Percentiles rank a stretch among this genome's conserved stretches.
Evolutionary conservation across 2,113 vertebrate species (phyloP).

Genomic region (Megaceryle torquata): DNA sequence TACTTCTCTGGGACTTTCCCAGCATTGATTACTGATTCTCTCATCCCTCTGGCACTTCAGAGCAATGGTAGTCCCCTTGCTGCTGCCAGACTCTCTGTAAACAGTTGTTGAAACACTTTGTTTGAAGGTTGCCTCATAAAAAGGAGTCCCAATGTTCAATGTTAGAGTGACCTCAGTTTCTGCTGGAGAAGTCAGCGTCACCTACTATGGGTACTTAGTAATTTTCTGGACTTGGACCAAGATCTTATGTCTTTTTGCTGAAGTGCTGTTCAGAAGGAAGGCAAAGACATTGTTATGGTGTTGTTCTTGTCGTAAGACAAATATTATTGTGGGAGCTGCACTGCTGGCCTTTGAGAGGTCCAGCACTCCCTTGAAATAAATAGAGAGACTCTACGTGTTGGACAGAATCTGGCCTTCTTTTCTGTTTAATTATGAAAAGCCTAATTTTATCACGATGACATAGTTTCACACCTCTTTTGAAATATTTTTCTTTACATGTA

Average conservation of each 20-base stretch:
- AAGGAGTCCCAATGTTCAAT: neutral
- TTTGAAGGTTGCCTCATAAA: conserved; percentile 42
- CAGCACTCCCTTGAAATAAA: neutral
- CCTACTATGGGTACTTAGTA: neutral
- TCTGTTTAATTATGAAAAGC: neutral
- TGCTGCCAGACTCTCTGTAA: conserved; percentile 53
- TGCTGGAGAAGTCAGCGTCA: neutral
- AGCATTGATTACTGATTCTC: conserved; percentile 39
- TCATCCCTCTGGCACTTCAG: conserved; percentile 21
- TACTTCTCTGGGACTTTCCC: conserved; percentile 45
- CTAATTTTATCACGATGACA: conserved; percentile 13
- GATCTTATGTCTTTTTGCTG: neutral
- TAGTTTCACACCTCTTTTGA: conserved; percentile 40
- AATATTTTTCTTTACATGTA: conserved; percentile 15
- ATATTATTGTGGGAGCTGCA: neutral
- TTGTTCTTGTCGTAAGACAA: neutral
- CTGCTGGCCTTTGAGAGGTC: neutral
- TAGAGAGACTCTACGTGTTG: neutral
- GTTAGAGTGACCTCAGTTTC: neutral
- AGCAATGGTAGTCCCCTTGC: conserved; percentile 13
- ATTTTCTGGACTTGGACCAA: neutral
- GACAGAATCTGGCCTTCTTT: neutral
- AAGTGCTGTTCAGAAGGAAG: conserved; percentile 1
- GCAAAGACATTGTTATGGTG: neutral
- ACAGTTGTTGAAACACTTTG: conserved; percentile 45